A percentile compares a stretch with the other conserved stretches of the same genome.
phyloP scores from a whole-genome alignment of 1,140 invertebrate genomes.

The Drosophila azteca region DNA sequence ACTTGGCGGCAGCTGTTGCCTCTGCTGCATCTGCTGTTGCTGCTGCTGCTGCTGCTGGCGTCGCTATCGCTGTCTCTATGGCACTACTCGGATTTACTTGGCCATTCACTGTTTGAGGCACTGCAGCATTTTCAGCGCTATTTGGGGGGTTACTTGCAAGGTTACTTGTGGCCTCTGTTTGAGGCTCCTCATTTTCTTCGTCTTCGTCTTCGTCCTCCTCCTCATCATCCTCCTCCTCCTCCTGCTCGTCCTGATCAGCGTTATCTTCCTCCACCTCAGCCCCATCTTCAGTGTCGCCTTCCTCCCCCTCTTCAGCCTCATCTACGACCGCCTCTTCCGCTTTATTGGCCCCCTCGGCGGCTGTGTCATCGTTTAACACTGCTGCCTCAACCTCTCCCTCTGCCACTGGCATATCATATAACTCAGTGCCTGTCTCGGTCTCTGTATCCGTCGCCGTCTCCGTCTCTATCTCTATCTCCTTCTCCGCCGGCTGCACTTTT shows the following conservation, averaged over 20 bases:
- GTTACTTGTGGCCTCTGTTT: constrained; percentile 23
- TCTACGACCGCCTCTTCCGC: neutral
- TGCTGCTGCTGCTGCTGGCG: constrained; percentile 10
- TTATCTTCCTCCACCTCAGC: constrained; percentile 7
- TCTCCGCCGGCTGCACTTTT: constrained; percentile 5
- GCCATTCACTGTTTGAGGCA: constrained; percentile 47
- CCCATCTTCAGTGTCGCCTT: neutral
- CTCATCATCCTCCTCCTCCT: constrained; percentile 13
- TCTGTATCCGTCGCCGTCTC: constrained; percentile 8
- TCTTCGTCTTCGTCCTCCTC: constrained; percentile 40
- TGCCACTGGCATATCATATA: neutral
- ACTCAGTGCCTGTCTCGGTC: constrained; percentile 1
- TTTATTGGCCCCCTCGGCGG: neutral
- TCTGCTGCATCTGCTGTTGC: neutral
- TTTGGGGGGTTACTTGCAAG: neutral
- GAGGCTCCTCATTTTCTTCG: constrained; percentile 30
- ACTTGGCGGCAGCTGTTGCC: constrained; percentile 31
- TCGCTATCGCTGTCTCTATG: constrained; percentile 15
- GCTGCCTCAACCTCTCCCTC: neutral
- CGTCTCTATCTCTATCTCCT: neutral
- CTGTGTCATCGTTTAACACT: neutral
- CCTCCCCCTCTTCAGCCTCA: constrained; percentile 5
- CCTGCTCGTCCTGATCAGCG: constrained; percentile 4
- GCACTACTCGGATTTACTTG: constrained; percentile 28
- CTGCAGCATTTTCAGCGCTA: constrained; percentile 52